Evolutionary conservation across 92 coral and sea anemone genomes (phyloP).

Genomic region (Phenganax subtilis): DNA sequence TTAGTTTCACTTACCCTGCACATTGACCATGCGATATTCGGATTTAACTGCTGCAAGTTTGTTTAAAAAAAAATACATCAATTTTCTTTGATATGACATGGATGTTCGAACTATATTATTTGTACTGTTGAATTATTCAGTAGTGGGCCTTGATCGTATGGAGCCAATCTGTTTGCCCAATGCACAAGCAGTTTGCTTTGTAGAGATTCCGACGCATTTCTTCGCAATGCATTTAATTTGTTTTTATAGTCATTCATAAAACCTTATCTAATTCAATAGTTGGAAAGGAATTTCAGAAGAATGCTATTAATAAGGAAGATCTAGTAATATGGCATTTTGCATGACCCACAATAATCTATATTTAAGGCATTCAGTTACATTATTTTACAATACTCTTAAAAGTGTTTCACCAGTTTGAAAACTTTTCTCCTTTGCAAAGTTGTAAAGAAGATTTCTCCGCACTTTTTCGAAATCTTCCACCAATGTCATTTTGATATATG

Average conservation of each 20-base stretch:
- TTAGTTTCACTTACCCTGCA: too few relatives aligned
- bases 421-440: neutral
- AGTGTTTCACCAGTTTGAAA: neutral
- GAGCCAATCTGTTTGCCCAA: conserved; percentile 4
- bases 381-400: neutral
- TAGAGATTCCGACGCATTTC: neutral
- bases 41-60: too few relatives aligned
- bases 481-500: conserved; percentile 7
- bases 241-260: conserved; percentile 14
- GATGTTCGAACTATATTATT: too few relatives aligned
- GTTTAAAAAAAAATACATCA: too few relatives aligned
- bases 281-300: neutral
- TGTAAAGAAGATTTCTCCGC: neutral
- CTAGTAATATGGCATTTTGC: neutral
- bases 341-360: neutral
- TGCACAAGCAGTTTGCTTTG: neutral
- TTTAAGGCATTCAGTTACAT: neutral
- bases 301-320: neutral
- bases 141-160: neutral
- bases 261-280: neutral
- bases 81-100: too few relatives aligned
- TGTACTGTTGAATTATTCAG: neutral
- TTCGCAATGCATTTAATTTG: conserved; percentile 7
- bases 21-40: too few relatives aligned
- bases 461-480: neutral